Conservation (phyloP, 2,888 invertebrate species). For the Tricholauxania praeusta region DNA sequence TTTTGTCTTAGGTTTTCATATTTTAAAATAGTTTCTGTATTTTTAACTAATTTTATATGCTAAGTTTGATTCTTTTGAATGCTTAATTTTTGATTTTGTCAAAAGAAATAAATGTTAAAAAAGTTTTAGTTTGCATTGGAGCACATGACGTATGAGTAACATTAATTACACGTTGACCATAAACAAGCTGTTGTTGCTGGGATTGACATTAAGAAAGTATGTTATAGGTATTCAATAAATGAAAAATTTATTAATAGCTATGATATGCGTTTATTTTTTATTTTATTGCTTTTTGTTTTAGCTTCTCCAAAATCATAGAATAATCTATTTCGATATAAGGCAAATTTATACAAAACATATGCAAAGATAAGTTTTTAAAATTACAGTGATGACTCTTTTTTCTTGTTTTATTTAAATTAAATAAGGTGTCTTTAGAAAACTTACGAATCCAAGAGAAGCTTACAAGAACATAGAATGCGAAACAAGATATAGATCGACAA, state of each 20-base stretch:
- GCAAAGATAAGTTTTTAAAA: no score
- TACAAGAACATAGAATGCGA: no score
- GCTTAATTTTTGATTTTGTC: neutral
- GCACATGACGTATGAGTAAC: constrained; percentile 2
- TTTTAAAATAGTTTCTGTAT: neutral
- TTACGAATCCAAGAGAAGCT: no score
- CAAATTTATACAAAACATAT: no score
- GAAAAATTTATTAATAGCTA: neutral
- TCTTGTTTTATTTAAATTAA: no score
- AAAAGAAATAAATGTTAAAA: neutral
- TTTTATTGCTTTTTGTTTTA: neutral
- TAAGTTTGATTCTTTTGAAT: neutral
- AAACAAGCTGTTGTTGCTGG: no score
- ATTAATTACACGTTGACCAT: neutral
- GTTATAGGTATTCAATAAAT: neutral
- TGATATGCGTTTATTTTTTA: neutral
- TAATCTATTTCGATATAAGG: no score
- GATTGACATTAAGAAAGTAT: neutral
- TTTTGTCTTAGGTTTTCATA: neutral
- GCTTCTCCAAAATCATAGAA: neutral
- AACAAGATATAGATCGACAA: no score
- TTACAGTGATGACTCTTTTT: no score
- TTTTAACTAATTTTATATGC: neutral
- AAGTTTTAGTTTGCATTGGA: neutral
- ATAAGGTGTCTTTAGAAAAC: no score